phyloP scores from a whole-genome alignment of 1,140 invertebrate species.

The Drosophila teissieri region DNA sequence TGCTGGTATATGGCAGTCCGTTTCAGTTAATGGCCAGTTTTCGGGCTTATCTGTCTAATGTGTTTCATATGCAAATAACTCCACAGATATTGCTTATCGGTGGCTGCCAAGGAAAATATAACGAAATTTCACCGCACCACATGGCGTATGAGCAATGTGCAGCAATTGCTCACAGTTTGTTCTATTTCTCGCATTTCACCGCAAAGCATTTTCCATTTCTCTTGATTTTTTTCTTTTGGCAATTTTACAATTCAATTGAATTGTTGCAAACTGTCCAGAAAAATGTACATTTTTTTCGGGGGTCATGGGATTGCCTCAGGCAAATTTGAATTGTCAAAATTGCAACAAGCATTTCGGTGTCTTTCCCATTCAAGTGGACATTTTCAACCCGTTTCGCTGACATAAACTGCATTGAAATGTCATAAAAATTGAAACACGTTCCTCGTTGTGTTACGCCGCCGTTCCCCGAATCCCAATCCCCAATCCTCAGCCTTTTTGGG shows the following conservation, averaged over 20 bases:
- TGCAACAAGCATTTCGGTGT: conserved; percentile 63
- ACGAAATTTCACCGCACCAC: conserved; percentile 8
- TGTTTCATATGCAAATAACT: conserved; percentile 67
- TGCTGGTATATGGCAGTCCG: conserved; percentile 22
- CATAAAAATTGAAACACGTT: conserved; percentile 82
- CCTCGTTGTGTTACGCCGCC: conserved; percentile 40
- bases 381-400: conserved; percentile 65
- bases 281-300: conserved; percentile 38
- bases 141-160: conserved; percentile 58
- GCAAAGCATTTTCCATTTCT: conserved; percentile 2
- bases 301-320: conserved; percentile 35
- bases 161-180: conserved; percentile 25
- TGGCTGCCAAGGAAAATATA: conserved; percentile 3
- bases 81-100: conserved; percentile 44
- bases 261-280: conserved; percentile 69
- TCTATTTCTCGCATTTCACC: not conserved
- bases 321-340: conserved; percentile 78
- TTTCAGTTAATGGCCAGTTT: conserved; percentile 39
- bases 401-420: conserved; percentile 82
- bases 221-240: conserved; percentile 7
- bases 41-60: conserved; percentile 44
- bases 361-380: conserved; percentile 19
- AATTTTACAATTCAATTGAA: conserved; percentile 75
- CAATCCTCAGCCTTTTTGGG: conserved; percentile 19
- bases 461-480: not conserved